phyloP scores from a whole-genome alignment of 2,888 invertebrate genomes.

The Psylliodes chrysocephalus region DNA sequence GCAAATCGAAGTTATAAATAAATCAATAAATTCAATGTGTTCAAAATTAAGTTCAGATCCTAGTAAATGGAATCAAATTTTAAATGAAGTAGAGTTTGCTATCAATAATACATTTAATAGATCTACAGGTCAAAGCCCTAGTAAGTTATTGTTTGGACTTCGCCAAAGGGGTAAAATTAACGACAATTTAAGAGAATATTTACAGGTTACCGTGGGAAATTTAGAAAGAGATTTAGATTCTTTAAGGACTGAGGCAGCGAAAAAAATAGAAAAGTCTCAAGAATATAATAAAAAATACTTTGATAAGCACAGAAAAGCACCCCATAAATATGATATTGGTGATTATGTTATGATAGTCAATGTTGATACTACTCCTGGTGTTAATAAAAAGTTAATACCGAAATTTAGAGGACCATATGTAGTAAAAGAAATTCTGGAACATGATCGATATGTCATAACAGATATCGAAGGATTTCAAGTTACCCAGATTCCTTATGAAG shows the following conservation, averaged over 20 bases:
- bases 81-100: slow-evolving; percentile 8
- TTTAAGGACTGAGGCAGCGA: not conserved
- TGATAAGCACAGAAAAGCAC: not conserved
- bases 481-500: too few species aligned
- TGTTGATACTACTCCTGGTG: not conserved
- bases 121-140: slow-evolving; percentile 4
- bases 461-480: too few species aligned
- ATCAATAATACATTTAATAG: not conserved
- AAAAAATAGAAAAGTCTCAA: not conserved
- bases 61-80: not conserved
- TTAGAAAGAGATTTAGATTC: not conserved
- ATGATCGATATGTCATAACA: not conserved
- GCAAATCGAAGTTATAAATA: too few species aligned
- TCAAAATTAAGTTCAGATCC: not conserved
- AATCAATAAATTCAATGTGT: not conserved
- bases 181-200: slow-evolving; percentile 1
- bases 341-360: not conserved
- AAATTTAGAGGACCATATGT: not conserved
- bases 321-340: not conserved
- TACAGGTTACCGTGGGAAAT: not conserved
- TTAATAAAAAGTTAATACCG: not conserved
- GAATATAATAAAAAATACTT: slow-evolving; percentile 10
- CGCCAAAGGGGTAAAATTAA: not conserved
- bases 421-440: not conserved
- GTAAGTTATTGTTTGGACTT: slow-evolving; percentile 1